phyloP scores from a whole-genome alignment of 2,113 vertebrate genomes.

The Globicephala melas region DNA sequence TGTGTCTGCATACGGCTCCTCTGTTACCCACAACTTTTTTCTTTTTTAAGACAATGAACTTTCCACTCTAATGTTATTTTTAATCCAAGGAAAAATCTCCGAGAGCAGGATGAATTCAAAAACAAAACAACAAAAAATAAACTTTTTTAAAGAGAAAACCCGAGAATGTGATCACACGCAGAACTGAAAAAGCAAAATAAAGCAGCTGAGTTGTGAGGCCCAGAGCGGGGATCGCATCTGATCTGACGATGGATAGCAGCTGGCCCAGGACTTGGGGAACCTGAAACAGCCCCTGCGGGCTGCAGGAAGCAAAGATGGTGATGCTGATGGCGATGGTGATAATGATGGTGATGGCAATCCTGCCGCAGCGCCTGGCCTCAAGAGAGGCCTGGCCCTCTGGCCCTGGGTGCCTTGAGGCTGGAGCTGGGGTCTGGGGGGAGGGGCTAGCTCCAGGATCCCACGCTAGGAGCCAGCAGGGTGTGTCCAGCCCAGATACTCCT shows the following conservation, averaged over 20 bases:
- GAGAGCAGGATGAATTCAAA: neutral
- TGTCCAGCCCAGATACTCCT: neutral
- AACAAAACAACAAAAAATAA: neutral
- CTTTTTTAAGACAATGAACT: neutral
- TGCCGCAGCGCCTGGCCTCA: too few species aligned
- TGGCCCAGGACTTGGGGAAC: neutral
- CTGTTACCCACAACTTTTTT: fast-evolving
- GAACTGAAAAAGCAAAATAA: neutral
- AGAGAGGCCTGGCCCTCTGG: neutral
- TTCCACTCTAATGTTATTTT: neutral
- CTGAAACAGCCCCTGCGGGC: neutral
- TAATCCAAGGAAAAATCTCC: neutral
- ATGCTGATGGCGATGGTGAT: neutral
- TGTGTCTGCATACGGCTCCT: neutral
- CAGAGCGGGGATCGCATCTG: fast-evolving
- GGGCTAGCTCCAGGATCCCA: neutral
- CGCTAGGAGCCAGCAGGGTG: neutral
- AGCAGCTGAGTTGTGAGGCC: neutral
- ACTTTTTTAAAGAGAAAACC: neutral
- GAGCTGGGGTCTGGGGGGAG: too few species aligned
- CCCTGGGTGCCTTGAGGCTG: neutral
- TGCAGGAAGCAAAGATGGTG: neutral
- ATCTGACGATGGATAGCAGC: neutral
- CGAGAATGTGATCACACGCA: neutral
- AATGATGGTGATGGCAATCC: neutral